Evolutionary conservation across 2,797 vertebrate species (phyloP), one percentile per base, ranked within the genome.

Genomic region (Neosilurus mollespiculum): DNA sequence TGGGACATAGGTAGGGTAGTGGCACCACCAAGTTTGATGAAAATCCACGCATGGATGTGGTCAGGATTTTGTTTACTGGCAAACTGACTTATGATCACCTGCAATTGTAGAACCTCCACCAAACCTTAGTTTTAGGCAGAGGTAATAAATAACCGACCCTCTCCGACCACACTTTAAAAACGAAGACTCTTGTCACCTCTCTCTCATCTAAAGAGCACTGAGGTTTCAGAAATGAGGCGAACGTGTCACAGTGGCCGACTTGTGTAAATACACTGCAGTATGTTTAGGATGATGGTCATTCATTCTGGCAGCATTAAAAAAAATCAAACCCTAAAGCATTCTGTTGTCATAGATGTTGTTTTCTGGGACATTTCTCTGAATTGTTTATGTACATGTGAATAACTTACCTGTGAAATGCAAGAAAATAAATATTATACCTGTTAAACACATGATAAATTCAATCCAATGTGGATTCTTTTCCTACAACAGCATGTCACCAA

Each of bases 391-490:
- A 93, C 93, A 94, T 94, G 93, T 94, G 90, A 76, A 91, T 95
- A 94, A 95, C 93, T 94, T 95, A 94, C 94, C 92, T 93, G 93
- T 95, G 86, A 89, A 93, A 91, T 90, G 90, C 88, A 94, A 94
- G 87, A 90, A 90, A 95, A 95, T 94, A 94, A 95, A 95, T 91
- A 88, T 90, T 85, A 88, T 81, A 81, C 78, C 58, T 82, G 14
- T 66, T 69, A 61, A 77, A 59, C 53, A 18, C 16, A 18, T 18
- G 69, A 24, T 14, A 62, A 24, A n/a, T 24, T n/a, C 22, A 56
- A 15, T 18, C 56, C 56, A 8, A 6, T 18, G 16, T 58, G 56
- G 5, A 58, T 20, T 58, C 20, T 18, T 58, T 16, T 56, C 30
- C 30, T 43, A 43, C 4, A 5, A 43, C 43, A 43, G 43, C 43